A percentile compares a stretch with the other conserved stretches of the same genome.
These are phyloP conservation scores for Oreotrochilus melanogaster DNA, from an alignment of 2,113 vertebrate species.

Conservation along the genomic window DNA sequence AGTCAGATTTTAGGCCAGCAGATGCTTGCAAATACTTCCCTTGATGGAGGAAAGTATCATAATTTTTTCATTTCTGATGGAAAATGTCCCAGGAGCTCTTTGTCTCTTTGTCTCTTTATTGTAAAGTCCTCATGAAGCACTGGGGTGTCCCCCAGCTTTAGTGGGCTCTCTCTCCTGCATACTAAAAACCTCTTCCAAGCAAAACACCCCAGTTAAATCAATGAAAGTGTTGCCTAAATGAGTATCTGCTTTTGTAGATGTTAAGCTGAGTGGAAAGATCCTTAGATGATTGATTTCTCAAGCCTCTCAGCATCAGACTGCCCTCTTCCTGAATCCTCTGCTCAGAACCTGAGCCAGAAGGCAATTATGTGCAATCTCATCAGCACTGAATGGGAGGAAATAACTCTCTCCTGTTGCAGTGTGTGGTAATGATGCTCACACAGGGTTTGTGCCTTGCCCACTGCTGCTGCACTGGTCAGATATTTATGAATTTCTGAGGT, in stretches of 20 bases:
- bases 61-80: not conserved
- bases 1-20: not conserved
- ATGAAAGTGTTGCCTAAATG: not conserved
- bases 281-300: slow-evolving; percentile 34
- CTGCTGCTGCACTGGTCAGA: not conserved
- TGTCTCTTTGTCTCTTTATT: not conserved
- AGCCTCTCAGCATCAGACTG: not conserved
- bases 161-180: not conserved
- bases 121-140: not conserved
- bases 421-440: not conserved
- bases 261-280: slow-evolving; percentile 19
- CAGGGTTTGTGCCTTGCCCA: not conserved
- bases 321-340: slow-evolving; percentile 35
- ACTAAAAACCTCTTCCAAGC: not conserved
- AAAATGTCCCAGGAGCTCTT: not conserved
- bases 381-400: slow-evolving; percentile 18
- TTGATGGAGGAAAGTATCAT: not conserved
- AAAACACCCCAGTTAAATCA: not conserved
- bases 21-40: not conserved
- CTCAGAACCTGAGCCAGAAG: not conserved
- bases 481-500: not conserved
- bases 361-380: slow-evolving; percentile 56
- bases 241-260: not conserved
- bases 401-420: not conserved
- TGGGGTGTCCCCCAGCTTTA: not conserved